Percentiles rank a stretch among this genome's conserved stretches.
These are phyloP conservation scores for Stomatorhinus ivindoensis DNA, from an alignment of 2,113 vertebrate genomes.

Conservation along the genomic window DNA sequence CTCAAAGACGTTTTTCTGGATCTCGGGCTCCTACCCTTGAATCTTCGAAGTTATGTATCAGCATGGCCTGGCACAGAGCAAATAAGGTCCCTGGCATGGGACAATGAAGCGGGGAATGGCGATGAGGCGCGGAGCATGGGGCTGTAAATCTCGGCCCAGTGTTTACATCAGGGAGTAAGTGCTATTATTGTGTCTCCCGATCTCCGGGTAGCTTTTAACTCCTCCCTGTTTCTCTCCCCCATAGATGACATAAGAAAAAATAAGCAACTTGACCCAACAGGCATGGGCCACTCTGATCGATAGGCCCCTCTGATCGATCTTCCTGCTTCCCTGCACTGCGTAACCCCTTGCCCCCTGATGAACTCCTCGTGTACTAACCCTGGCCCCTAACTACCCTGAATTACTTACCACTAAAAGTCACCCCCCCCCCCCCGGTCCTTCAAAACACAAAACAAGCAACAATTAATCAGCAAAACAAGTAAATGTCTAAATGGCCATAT, in stretches of 20 bases:
- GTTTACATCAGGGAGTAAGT: not conserved
- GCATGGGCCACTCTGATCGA: not conserved
- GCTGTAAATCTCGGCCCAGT: not conserved
- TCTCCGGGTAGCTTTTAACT: not conserved
- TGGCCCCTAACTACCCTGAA: not conserved
- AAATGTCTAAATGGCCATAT: not conserved
- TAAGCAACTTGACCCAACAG: not conserved
- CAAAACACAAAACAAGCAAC: not conserved
- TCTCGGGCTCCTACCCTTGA: not conserved
- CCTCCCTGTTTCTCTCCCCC: not conserved
- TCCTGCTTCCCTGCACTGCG: not conserved
- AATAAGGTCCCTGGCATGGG: not conserved
- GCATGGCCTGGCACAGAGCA: not conserved
- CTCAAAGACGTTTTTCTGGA: not conserved
- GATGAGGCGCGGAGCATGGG: not conserved
- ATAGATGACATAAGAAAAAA: not conserved
- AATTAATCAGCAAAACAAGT: not conserved
- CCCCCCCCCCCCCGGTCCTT: not conserved
- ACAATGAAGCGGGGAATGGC: not conserved
- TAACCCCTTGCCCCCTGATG: not conserved
- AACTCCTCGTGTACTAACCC: not conserved
- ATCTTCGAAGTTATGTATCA: not conserved
- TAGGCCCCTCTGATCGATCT: not conserved
- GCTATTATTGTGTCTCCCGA: not conserved
- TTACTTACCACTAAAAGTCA: not conserved